Conservation (phyloP, 2,797 vertebrate species). For the Alectoris magna region DNA sequence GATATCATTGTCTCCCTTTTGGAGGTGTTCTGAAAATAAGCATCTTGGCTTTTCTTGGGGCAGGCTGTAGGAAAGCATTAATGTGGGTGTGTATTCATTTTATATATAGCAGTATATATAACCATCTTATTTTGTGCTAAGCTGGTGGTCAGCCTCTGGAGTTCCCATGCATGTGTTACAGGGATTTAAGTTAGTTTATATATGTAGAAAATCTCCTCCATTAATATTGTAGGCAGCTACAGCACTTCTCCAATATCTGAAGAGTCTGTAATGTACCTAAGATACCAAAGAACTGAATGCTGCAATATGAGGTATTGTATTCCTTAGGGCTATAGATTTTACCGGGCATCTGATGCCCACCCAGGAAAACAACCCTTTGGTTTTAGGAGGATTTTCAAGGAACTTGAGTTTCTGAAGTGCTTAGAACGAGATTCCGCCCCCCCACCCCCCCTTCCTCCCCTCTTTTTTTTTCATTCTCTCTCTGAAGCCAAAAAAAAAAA, state of each 20-base stretch:
- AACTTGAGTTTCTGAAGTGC: not conserved
- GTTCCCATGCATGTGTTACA: not conserved
- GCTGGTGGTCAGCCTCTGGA: not conserved
- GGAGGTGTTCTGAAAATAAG: not conserved
- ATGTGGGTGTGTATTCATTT: not conserved
- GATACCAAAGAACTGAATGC: not conserved
- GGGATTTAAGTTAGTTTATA: not conserved
- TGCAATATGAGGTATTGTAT: not conserved
- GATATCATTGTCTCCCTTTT: rapidly evolving
- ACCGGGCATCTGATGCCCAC: not conserved
- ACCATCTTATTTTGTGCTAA: not conserved
- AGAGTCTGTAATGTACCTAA: not conserved
- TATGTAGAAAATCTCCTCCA: not conserved
- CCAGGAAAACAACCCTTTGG: not conserved
- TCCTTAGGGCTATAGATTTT: not conserved
- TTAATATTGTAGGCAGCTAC: not conserved
- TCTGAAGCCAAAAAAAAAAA: no score
- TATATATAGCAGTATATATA: not conserved
- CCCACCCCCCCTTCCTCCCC: no score
- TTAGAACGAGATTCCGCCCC: not conserved
- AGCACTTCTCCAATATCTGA: not conserved
- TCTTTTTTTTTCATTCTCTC: no score
- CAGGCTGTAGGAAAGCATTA: not conserved
- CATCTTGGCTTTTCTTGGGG: not conserved
- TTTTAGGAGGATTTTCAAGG: not conserved